Evolutionary conservation across 2,113 vertebrate species (phyloP), one percentile per base, ranked within the genome.

Genomic region (Xyrauchen texanus): DNA sequence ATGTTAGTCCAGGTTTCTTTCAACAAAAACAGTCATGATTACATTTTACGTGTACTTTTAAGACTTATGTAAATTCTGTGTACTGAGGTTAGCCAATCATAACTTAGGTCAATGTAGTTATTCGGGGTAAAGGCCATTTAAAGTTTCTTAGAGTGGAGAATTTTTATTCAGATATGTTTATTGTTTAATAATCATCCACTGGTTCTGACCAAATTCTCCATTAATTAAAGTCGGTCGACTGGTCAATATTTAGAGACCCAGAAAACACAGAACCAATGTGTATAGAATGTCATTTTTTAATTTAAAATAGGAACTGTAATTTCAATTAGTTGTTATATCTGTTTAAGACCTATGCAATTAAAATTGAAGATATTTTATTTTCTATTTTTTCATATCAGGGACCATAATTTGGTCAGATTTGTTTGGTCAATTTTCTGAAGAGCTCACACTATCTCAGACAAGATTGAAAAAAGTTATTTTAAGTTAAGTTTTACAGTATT

Each of bases 241-340:
- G 1, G 21, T 34, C 21, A 34, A 34, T 34, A 34, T 21, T 53
- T 44, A 60, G 13, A 60, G n/a, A 60, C n/a, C 45, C 55, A 72
- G 21, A 34, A 9, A 60, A 2, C 55, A 1, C 70, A 58, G n/a
- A 16, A 72, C 13, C 6, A 16, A 46, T 16, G 4, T 45, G 13
- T 72, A 44, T 5, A 4, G 3, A 8, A 58, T 13, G 5, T 2
- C 55, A n/a, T n/a, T 60, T 6, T 11, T 15, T 46, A 9, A 16
- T 60, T 72, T 46, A 15, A 58, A 72, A 60, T 60, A 4, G 45
- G 53, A 72, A 45, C 42, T 9, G 11, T 55, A 6, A 44, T 70
- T 70, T 57, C 6, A 55, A 13, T 42, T 11, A 44, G 34, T 16
- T 60, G 55, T 72, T 68, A 4, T 85, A 72, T 72, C 69, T 72